phyloP scores from a whole-genome alignment of 2,797 vertebrate species.

The Pampus argenteus region DNA sequence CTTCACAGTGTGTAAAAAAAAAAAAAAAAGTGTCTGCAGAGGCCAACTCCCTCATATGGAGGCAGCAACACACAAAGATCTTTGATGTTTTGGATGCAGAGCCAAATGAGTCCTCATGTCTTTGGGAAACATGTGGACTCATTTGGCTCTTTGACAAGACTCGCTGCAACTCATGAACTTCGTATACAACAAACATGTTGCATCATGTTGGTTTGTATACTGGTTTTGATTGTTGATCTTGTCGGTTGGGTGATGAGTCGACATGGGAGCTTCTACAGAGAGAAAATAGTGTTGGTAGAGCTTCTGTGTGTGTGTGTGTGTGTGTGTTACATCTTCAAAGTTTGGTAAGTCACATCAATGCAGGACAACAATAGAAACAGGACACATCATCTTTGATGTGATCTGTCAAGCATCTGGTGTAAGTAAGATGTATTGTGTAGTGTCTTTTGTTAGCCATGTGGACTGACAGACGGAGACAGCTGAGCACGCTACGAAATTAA shows the following conservation, averaged over 20 bases:
- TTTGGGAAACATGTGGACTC: no score
- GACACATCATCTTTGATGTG: conserved; percentile 56
- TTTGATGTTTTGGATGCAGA: conserved; percentile 76
- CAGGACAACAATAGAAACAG: conserved; percentile 38
- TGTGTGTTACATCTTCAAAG: conserved; percentile 37
- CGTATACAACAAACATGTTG: conserved; percentile 51
- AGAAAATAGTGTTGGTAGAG: conserved; percentile 2
- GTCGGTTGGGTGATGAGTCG: conserved; percentile 45
- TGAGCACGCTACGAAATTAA: conserved; percentile 48
- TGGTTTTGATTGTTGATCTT: conserved; percentile 55
- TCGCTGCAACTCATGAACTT: conserved; percentile 49
- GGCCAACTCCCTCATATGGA: conserved; percentile 70
- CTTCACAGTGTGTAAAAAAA: conserved; percentile 29
- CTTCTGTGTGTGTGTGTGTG: neutral
- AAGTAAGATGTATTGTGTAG: conserved; percentile 39
- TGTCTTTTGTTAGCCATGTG: conserved; percentile 26
- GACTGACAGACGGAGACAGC: conserved; percentile 49
- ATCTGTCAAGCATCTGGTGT: conserved; percentile 57
- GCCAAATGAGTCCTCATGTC: conserved; percentile 65
- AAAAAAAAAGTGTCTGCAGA: conserved; percentile 28
- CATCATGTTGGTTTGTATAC: conserved; percentile 52
- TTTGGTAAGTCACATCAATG: conserved; percentile 18
- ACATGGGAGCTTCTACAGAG: conserved; percentile 40
- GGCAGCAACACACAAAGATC: conserved; percentile 62
- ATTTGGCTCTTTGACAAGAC: no score